Base-by-base conservation (phyloP, 1,140 invertebrate genomes). In the Tetramorium alpestre region DNA sequence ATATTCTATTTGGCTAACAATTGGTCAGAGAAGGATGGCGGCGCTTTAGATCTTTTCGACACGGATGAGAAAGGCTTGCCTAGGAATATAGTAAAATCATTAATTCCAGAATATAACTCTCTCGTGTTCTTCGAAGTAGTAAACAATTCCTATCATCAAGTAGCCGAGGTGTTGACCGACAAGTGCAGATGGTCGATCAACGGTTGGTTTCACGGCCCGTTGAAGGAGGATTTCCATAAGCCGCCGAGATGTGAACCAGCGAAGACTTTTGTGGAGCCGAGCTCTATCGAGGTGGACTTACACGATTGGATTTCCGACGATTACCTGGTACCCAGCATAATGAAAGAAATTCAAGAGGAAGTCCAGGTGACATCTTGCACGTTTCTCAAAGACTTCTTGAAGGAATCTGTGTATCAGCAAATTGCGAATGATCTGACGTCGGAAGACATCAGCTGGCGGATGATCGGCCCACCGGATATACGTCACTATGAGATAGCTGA, bases 181-280 rank as follows among this genome's bases (percentile, higher is more conserved):
- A 96, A 96, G 89, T 96, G 96, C 54, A 96, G 97, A 62, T 95
- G 97, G 85, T 97, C 97, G 22, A 97, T 98, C 67, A 97, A 97
- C 90, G 97, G 97, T 54, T 98, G 97, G 97, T 98, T 98, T 92
- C 97, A 98, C 93, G 97, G 96, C 2, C 96, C 95, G 0, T 1
- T 91, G 0, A 87, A 33, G 69, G 18, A 84, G 33, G 88, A 58
- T 28, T 11, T 22, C 1, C 65, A 69, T 0, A 86, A 69, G 56
- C 49, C 67, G 16, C 65, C 65, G 0, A 91, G 92, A 80, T 84
- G 84, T 0, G 87, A 88, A 1, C 62, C 87, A 18, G 33, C 65
- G 1, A 25, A 72, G 1, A 80, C 87, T 7, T 91, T 89, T 16
- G 38, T 89, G 18, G 76, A 91, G 22, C 93, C 95, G 10, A 80